phyloP scores from a whole-genome alignment of 2,888 invertebrate genomes.

The Spialia ferax region DNA sequence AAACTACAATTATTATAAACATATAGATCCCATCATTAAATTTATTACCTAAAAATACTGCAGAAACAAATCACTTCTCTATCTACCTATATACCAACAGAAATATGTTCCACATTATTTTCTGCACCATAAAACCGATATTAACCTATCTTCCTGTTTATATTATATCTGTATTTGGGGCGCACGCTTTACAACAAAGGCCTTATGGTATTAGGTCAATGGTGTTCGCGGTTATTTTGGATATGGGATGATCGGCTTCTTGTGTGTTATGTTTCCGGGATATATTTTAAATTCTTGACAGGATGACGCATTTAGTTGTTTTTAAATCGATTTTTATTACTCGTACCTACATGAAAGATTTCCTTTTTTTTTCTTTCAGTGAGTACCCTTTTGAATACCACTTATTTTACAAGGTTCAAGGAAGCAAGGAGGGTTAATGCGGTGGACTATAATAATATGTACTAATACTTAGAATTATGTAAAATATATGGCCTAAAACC shows the following conservation, averaged over 20 bases:
- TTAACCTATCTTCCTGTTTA: slow-evolving; percentile 19
- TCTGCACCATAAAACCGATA: background rate
- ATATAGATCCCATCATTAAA: too few relatives aligned
- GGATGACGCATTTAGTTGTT: background rate
- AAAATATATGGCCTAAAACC: too few relatives aligned
- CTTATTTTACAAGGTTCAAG: too few relatives aligned
- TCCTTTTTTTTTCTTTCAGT: too few relatives aligned
- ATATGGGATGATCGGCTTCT: slow-evolving; percentile 4
- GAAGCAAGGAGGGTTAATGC: too few relatives aligned
- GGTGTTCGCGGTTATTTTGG: slow-evolving; percentile 51
- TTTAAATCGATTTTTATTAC: too few relatives aligned
- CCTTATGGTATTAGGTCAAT: slow-evolving; percentile 55
- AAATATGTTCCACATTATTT: background rate
- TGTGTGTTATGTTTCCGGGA: slow-evolving; percentile 5
- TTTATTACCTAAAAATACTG: background rate
- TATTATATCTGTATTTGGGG: slow-evolving; percentile 29
- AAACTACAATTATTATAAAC: too few relatives aligned
- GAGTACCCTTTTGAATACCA: too few relatives aligned
- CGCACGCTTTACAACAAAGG: slow-evolving; percentile 44
- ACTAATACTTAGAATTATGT: too few relatives aligned
- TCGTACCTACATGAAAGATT: too few relatives aligned
- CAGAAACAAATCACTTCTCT: background rate
- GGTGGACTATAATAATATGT: too few relatives aligned
- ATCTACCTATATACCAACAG: background rate
- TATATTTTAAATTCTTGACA: background rate